Conservation (phyloP, 2,797 vertebrate species). For the Leucoraja ocellata region DNA sequence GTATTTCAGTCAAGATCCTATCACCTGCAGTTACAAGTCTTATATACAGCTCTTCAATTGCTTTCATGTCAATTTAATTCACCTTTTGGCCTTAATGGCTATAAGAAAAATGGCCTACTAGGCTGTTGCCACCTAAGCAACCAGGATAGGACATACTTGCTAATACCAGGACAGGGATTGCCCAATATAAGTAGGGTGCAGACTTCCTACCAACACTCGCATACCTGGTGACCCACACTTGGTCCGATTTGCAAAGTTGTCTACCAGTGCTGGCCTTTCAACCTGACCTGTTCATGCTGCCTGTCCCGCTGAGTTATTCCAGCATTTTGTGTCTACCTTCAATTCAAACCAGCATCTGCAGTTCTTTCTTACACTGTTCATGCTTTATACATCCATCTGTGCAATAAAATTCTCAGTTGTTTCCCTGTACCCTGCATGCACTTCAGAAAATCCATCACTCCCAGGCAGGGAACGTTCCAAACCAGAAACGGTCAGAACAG, state of each 20-base stretch:
- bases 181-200: background rate
- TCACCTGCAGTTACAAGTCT: no score
- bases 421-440: background rate
- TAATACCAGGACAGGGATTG: background rate
- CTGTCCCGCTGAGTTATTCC: no score
- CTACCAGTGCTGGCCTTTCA: background rate
- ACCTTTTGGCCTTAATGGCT: background rate
- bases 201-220: background rate
- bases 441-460: background rate
- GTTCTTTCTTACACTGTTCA: no score
- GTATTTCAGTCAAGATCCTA: no score
- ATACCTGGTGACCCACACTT: background rate
- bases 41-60: background rate
- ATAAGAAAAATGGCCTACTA: no score
- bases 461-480: background rate
- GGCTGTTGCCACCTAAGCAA: no score
- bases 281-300: background rate
- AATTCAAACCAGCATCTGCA: no score
- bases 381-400: background rate
- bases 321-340: no score
- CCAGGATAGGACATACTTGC: background rate
- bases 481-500: background rate
- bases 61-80: background rate
- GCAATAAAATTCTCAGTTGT: background rate
- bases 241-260: background rate